Base-by-base conservation (phyloP, 2,888 invertebrate genomes). In the Patella pellucida region DNA sequence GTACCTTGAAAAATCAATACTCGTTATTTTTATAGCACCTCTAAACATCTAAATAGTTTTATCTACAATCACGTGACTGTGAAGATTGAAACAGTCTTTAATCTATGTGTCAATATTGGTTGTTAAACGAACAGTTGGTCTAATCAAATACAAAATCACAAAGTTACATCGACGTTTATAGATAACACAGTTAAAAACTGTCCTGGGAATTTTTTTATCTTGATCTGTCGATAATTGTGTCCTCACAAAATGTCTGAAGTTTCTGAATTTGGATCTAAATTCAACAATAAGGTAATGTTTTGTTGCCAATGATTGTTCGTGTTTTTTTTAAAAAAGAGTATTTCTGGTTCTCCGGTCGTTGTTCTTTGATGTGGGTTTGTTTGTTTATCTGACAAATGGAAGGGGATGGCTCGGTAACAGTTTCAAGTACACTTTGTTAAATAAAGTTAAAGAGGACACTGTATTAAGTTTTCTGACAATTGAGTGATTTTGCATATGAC, bases 31-130 rank as follows among this genome's bases (percentile, higher is more conserved):
- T 69, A 41, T 19, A 27, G n/a, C 70, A 31, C 41, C 19, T 71
- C 52, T 71, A 71, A 51, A 52, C 51, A 71, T 41, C 51, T 51
- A 19, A 52, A 16, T n/a, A 27, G 52, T 71, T 52, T 69, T 54
- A 69, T 69, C 31, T 52, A 41, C 41, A 41, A 41, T 41, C 41
- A 41, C 41, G 41, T 41, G 41, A 41, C 41, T 9, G 1, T 41
- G 23, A 62, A 62, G 19, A 19, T 62, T 19, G 62, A 62, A 62
- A 62, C 62, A 62, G 62, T 23, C 62, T 62, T 23, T 62, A 62
- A 62, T 62, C 62, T 62, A 1, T 12, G 23, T 5, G 62, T 62
- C 23, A 62, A 62, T 62, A 62, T 62, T 62, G 62, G 62, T 23
- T 62, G 62, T 23, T 62, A 62, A 23, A 62, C 62, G 23, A 62